Conservation (phyloP, 2,888 invertebrate species). For the Platycheirus albimanus region DNA sequence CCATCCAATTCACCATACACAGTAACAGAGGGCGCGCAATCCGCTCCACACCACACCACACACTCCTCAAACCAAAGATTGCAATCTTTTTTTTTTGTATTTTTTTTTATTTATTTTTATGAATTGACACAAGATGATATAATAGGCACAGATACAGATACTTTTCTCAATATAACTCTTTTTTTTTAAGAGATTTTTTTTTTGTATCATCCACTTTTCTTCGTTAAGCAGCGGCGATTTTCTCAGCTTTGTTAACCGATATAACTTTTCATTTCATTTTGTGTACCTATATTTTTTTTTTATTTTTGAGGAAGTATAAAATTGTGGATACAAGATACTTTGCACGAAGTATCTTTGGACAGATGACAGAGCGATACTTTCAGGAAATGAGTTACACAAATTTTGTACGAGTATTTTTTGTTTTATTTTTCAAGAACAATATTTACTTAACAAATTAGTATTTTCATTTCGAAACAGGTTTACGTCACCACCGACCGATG, state of each 20-base stretch:
- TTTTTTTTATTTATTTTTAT: constrained; percentile 26
- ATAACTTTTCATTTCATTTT: constrained; percentile 71
- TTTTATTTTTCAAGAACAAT: constrained; percentile 19
- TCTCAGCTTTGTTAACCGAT: constrained; percentile 71
- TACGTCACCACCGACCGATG: neutral
- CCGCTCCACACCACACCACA: constrained; percentile 49
- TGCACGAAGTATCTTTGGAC: constrained; percentile 16
- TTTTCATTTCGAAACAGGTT: constrained; percentile 26
- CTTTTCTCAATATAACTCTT: constrained; percentile 61
- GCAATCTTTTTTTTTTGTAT: constrained; percentile 55
- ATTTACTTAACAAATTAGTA: constrained; percentile 15
- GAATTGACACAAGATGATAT: constrained; percentile 73
- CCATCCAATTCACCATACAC: constrained; percentile 40
- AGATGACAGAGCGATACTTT: constrained; percentile 37
- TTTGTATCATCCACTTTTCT: constrained; percentile 46
- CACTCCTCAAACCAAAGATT: constrained; percentile 58
- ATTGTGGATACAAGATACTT: constrained; percentile 39
- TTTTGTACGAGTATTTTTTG: neutral
- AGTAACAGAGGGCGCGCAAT: constrained; percentile 55
- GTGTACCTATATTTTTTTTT: constrained; percentile 50
- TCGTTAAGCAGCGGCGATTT: constrained; percentile 45
- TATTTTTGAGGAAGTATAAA: constrained; percentile 62
- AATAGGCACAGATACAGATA: constrained; percentile 74
- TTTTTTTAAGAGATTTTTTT: constrained; percentile 26
- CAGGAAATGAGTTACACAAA: constrained; percentile 49